A percentile compares a stretch with the other conserved stretches of the same genome.
Evolutionary conservation across 2,797 vertebrate genomes (phyloP).

Genomic region (Myotis planiceps): DNA sequence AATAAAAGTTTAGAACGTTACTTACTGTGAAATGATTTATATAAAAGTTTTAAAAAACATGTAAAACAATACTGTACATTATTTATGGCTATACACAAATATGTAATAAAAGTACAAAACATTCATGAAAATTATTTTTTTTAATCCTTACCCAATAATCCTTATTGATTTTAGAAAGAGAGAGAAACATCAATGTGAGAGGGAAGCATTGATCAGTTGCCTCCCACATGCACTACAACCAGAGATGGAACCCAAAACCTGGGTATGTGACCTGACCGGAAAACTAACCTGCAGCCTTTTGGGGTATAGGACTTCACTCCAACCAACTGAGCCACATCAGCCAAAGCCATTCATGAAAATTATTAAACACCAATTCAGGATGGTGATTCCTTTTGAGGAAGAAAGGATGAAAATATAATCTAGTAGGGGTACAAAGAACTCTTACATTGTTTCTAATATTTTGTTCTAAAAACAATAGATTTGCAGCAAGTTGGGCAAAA

Average conservation of each 20-base stretch:
- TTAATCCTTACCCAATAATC: neutral
- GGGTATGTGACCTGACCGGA: neutral
- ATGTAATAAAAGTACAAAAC: neutral
- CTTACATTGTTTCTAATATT: neutral
- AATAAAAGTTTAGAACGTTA: neutral
- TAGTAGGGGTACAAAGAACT: neutral
- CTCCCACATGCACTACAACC: neutral
- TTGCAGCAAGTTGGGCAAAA: neutral
- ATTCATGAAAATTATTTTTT: neutral
- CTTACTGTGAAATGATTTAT: neutral
- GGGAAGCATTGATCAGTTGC: neutral
- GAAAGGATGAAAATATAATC: neutral
- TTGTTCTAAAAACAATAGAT: slow-evolving; percentile 15
- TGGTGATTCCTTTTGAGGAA: neutral
- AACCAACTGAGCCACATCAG: neutral
- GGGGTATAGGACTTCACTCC: neutral
- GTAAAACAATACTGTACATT: neutral
- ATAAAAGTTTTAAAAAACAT: neutral
- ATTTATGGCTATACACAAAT: neutral
- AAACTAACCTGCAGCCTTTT: neutral
- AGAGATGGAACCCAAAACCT: neutral
- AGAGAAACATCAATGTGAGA: neutral
- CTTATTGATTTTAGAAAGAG: neutral
- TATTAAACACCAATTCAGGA: neutral
- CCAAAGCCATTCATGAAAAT: neutral